Conservation (phyloP, 2,888 invertebrate species). For the Neoitamus cyanurus region DNA sequence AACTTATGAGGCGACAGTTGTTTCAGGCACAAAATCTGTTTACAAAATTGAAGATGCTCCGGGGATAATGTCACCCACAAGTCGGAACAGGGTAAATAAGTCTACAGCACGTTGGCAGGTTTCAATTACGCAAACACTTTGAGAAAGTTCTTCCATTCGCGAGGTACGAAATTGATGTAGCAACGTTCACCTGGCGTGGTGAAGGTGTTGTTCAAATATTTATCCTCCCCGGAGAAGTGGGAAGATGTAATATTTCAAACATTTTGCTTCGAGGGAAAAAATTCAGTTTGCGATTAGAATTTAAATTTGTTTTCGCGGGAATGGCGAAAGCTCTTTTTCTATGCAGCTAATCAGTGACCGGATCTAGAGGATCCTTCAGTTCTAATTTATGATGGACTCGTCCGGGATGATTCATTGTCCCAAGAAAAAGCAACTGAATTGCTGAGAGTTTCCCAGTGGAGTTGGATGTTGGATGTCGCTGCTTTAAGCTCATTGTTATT, state of each 20-base stretch:
- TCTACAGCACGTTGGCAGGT: neutral
- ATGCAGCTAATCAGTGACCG: neutral
- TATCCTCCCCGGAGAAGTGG: neutral
- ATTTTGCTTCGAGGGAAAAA: neutral
- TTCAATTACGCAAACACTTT: slow-evolving; percentile 29
- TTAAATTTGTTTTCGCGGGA: neutral
- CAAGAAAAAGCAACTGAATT: neutral
- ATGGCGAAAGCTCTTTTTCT: neutral
- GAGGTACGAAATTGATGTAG: neutral
- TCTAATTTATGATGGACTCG: neutral
- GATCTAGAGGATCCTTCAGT: neutral
- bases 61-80: neutral
- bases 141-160: neutral
- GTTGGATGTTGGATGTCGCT: neutral
- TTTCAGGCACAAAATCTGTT: slow-evolving; percentile 7
- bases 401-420: neutral
- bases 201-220: neutral
- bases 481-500: neutral
- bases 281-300: neutral
- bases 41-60: neutral
- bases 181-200: neutral
- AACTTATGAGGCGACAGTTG: slow-evolving; percentile 24
- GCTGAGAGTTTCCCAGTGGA: neutral
- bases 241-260: neutral
- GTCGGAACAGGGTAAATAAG: neutral